phyloP scores from a whole-genome alignment of 2,113 vertebrate genomes.

The Saguinus imperator region DNA sequence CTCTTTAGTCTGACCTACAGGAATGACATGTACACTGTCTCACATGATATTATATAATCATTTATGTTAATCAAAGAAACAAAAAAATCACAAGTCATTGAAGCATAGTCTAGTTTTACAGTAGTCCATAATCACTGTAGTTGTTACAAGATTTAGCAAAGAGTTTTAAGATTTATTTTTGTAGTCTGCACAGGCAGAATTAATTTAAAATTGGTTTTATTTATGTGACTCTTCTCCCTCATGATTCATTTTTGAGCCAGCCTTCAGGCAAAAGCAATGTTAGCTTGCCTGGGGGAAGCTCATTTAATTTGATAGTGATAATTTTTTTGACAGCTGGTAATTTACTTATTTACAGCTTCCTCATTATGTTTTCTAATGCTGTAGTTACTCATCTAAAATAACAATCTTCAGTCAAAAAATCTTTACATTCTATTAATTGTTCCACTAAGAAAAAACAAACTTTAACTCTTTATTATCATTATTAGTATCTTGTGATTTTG shows the following conservation, averaged over 20 bases:
- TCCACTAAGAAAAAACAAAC: slow-evolving; percentile 14
- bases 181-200: slow-evolving; percentile 51
- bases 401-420: slow-evolving; percentile 59
- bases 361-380: slow-evolving; percentile 72
- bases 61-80: slow-evolving; percentile 43
- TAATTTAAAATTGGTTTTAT: slow-evolving; percentile 72
- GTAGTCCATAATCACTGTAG: not conserved
- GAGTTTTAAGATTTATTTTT: slow-evolving; percentile 66
- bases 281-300: slow-evolving; percentile 72
- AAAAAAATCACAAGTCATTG: not conserved
- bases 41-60: slow-evolving; percentile 52
- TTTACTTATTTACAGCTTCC: slow-evolving; percentile 82
- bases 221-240: slow-evolving; percentile 59
- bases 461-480: not conserved
- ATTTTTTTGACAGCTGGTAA: slow-evolving; percentile 81
- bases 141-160: slow-evolving; percentile 49
- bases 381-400: slow-evolving; percentile 62
- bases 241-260: slow-evolving; percentile 67
- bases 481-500: not conserved
- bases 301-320: slow-evolving; percentile 75
- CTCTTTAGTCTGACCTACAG: slow-evolving; percentile 45
- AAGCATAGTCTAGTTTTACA: not conserved
- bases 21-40: not conserved
- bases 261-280: slow-evolving; percentile 69
- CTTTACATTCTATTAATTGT: slow-evolving; percentile 19